Conservation (phyloP, 2,888 invertebrate species). For the Troilus luridus region DNA sequence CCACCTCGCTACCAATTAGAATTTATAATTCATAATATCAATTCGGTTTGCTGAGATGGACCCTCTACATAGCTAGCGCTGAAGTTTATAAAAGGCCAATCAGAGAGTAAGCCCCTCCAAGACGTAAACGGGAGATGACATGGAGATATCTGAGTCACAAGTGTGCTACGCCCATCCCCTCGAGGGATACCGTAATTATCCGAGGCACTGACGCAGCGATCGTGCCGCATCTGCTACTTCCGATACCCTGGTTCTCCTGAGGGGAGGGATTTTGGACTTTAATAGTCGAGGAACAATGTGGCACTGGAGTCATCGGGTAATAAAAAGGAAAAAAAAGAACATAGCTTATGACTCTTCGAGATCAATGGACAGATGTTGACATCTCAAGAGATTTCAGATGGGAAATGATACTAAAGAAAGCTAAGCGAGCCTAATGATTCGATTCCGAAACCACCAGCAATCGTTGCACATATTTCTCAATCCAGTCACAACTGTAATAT, state of each 20-base stretch:
- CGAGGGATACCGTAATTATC: conserved; percentile 40
- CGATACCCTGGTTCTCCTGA: neutral
- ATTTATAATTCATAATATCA: neutral
- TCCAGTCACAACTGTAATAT: neutral
- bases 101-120: neutral
- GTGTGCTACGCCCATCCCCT: neutral
- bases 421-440: neutral
- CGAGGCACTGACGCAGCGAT: conserved; percentile 13
- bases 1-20: too few species aligned
- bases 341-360: neutral
- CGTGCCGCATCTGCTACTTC: conserved; percentile 30
- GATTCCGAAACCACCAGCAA: neutral
- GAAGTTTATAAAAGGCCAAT: neutral
- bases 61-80: neutral
- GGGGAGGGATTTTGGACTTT: conserved; percentile 1
- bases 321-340: neutral
- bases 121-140: conserved; percentile 29
- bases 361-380: neutral
- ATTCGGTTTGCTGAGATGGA: neutral
- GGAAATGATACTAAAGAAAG: neutral
- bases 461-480: neutral
- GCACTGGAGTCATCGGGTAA: neutral
- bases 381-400: neutral
- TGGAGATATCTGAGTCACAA: conserved; percentile 28
- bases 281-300: neutral